A percentile compares a stretch with the other conserved stretches of the same genome.
phyloP scores from a whole-genome alignment of 2,113 vertebrate species.

The Hippocampus barbouri region DNA sequence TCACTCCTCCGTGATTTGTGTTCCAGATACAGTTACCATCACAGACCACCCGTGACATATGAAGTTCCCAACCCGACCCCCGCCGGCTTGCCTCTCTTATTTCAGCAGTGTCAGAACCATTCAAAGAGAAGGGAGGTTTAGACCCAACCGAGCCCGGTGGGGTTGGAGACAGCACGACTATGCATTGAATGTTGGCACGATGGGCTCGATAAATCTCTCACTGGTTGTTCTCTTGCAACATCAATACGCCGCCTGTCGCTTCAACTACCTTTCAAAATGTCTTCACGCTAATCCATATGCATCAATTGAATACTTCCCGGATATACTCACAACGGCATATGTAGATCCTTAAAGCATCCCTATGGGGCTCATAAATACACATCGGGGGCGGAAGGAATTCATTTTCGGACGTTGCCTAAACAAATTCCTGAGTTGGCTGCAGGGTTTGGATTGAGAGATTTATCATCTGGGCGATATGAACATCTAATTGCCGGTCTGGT shows the following conservation, averaged over 20 bases:
- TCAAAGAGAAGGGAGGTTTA: slow-evolving; percentile 1
- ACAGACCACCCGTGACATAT: slow-evolving; percentile 62
- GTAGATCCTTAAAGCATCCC: neutral
- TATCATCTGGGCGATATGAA: neutral
- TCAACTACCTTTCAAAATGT: neutral
- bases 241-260: neutral
- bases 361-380: neutral
- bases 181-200: neutral
- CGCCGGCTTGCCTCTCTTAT: slow-evolving; percentile 25
- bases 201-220: slow-evolving; percentile 8
- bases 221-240: neutral
- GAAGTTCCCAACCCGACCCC: slow-evolving; percentile 12
- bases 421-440: neutral
- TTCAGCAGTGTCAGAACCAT: slow-evolving; percentile 30
- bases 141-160: neutral
- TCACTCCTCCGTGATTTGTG: slow-evolving; percentile 33
- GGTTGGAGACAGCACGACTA: neutral
- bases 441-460: neutral
- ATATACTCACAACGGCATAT: neutral
- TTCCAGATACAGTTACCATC: slow-evolving; percentile 59
- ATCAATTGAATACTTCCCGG: neutral
- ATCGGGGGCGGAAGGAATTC: neutral
- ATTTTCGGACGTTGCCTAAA: slow-evolving; percentile 1
- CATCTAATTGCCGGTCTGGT: neutral
- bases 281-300: neutral